Conservation (phyloP, 92 coral and sea anemone species). For the Palythoa grandiflora region DNA sequence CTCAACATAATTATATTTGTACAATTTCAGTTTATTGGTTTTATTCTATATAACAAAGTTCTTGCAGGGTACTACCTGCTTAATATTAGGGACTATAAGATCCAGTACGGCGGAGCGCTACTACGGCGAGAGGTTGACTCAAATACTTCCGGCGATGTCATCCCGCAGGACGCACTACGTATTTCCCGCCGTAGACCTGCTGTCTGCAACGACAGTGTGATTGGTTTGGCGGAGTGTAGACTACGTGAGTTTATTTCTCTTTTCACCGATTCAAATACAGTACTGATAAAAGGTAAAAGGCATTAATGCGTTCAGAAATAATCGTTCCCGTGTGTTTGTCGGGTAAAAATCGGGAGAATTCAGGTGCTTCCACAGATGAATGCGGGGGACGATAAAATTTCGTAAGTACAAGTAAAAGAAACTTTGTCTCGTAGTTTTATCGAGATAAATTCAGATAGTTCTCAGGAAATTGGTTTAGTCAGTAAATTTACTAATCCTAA, state of each 20-base stretch:
- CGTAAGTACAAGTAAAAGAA: conserved; percentile 19
- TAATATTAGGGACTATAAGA: conserved; percentile 39
- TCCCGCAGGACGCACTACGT: conserved; percentile 29
- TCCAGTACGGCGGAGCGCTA: conserved; percentile 49
- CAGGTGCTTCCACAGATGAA: conserved; percentile 1
- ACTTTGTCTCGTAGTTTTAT: not conserved
- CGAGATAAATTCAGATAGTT: conserved; percentile 1
- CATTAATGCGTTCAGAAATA: conserved; percentile 8
- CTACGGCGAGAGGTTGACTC: conserved; percentile 53
- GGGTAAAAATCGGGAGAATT: not conserved
- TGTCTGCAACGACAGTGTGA: conserved; percentile 23
- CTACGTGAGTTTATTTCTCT: conserved; percentile 55
- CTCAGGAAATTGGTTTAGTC: conserved; percentile 4
- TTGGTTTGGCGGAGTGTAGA: conserved; percentile 39
- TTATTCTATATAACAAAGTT: no score
- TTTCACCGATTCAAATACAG: conserved; percentile 26
- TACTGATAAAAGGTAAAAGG: conserved; percentile 36
- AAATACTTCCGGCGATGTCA: conserved; percentile 40
- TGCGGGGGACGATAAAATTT: conserved; percentile 30
- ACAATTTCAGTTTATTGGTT: no score
- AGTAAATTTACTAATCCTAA: not conserved
- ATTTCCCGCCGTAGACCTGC: conserved; percentile 58
- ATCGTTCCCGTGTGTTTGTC: conserved; percentile 20
- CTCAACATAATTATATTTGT: no score
- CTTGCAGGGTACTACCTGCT: no score